These are phyloP conservation scores for Siderastrea radians DNA, from an alignment of 92 coral and sea anemone species.

Conservation along the genomic window DNA sequence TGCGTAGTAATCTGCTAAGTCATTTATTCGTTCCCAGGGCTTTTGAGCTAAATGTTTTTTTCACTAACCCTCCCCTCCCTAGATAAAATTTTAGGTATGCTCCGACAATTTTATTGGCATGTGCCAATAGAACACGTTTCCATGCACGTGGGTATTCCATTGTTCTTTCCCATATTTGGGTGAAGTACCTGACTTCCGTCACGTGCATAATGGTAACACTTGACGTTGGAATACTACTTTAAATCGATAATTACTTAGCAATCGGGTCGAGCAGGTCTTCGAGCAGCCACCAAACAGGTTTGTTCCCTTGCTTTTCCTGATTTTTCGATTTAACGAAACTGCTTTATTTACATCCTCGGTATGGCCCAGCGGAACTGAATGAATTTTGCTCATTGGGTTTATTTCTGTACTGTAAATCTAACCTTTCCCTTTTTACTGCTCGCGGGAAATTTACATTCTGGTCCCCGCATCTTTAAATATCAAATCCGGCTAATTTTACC, in stretches of 20 bases:
- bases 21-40: conserved; percentile 29
- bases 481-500: too few relatives aligned
- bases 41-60: neutral
- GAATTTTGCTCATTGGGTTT: neutral
- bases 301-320: neutral
- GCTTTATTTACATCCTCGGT: neutral
- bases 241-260: neutral
- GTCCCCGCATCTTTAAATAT: too few relatives aligned
- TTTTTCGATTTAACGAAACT: neutral
- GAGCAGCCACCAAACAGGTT: conserved; percentile 31
- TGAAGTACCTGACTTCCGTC: conserved; percentile 7
- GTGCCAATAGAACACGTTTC: neutral
- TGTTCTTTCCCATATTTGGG: conserved; percentile 33
- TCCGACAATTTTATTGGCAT: neutral
- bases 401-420: neutral
- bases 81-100: neutral
- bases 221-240: conserved; percentile 22
- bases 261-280: conserved; percentile 5
- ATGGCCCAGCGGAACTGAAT: neutral
- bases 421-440: neutral
- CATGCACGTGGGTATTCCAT: conserved; percentile 21
- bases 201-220: conserved; percentile 10
- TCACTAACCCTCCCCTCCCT: neutral
- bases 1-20: conserved; percentile 42
- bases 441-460: neutral